Conservation (phyloP, 2,797 vertebrate species). For the Antrozous pallidus region DNA sequence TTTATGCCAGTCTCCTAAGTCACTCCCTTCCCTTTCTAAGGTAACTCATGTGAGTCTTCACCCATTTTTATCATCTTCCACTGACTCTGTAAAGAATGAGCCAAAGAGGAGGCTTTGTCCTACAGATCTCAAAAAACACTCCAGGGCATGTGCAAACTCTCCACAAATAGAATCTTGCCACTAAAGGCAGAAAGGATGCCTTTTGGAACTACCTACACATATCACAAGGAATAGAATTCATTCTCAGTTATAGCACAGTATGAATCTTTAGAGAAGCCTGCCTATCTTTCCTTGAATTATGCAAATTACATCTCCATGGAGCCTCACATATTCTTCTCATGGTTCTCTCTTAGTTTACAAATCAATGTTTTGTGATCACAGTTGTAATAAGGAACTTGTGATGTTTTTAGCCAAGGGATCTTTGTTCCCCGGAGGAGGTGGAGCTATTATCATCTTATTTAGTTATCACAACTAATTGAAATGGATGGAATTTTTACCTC, state of each 20-base stretch:
- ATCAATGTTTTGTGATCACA: neutral
- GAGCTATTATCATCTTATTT: neutral
- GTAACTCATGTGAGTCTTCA: neutral
- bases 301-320: slow-evolving; percentile 24
- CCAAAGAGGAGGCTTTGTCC: neutral
- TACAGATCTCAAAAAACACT: neutral
- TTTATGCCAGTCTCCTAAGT: neutral
- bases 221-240: neutral
- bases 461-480: neutral
- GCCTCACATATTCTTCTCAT: neutral
- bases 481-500: neutral
- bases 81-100: neutral
- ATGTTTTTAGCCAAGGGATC: neutral
- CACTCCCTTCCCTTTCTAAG: neutral
- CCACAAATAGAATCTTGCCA: neutral
- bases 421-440: neutral
- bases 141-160: neutral
- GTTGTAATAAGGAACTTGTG: neutral
- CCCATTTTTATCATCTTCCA: neutral
- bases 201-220: neutral
- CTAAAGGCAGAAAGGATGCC: neutral
- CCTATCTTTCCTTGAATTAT: slow-evolving; percentile 33
- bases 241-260: neutral
- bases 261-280: slow-evolving; percentile 30
- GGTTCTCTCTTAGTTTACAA: neutral